phyloP scores from a whole-genome alignment of 1,140 invertebrate species.

The Zaprionus tsacasi region DNA sequence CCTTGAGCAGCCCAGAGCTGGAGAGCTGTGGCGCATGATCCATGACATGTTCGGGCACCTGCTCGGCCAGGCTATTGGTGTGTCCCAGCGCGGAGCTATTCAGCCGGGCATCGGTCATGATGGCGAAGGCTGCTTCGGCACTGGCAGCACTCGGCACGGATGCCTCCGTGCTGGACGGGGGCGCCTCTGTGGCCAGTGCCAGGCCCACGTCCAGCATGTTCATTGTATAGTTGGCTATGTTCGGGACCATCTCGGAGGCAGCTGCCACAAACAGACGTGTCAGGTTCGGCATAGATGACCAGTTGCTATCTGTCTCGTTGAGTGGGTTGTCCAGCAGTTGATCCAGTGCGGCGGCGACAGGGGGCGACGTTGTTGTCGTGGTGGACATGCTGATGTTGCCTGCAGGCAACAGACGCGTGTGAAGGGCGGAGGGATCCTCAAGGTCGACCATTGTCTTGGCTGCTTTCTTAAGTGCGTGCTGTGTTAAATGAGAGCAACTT shows the following conservation, averaged over 20 bases:
- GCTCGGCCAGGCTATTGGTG: constrained; percentile 61
- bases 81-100: constrained; percentile 59
- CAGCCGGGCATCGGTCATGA: constrained; percentile 39
- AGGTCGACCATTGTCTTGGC: constrained; percentile 12
- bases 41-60: constrained; percentile 74
- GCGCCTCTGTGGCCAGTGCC: constrained; percentile 42
- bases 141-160: constrained; percentile 10
- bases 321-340: constrained; percentile 18
- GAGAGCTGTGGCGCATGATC: constrained; percentile 88
- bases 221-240: constrained; percentile 67
- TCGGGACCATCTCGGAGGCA: constrained; percentile 29
- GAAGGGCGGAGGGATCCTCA: constrained; percentile 10
- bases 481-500: not conserved
- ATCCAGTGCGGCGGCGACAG: constrained; percentile 18
- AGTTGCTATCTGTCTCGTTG: constrained; percentile 46
- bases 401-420: constrained; percentile 7
- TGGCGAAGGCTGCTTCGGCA: constrained; percentile 57
- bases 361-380: not conserved
- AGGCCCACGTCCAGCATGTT: constrained; percentile 59
- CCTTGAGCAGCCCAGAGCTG: constrained; percentile 86
- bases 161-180: not conserved
- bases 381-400: constrained; percentile 6
- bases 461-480: not conserved
- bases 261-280: constrained; percentile 57
- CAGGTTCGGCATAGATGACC: constrained; percentile 54